Conservation (phyloP, 30 jellyfish, hydroid and myxozoan species). For the Catostylus mosaicus region DNA sequence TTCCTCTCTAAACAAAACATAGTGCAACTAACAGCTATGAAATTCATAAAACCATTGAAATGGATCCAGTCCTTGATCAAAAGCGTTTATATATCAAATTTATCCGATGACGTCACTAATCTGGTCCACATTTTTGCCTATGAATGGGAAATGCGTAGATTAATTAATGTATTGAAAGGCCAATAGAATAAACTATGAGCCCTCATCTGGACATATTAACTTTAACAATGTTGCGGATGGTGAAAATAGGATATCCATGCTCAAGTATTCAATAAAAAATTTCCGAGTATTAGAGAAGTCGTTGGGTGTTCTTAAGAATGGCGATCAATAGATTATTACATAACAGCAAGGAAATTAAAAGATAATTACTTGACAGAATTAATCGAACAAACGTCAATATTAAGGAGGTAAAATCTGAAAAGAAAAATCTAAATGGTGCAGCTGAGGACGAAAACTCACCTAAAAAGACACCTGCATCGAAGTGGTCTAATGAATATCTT, state of each 20-base stretch:
- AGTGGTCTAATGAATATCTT: not conserved
- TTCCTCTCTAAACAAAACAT: too few species aligned
- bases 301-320: not conserved
- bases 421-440: not conserved
- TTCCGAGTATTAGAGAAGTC: not conserved
- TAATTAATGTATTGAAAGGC: not conserved
- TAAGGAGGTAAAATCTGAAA: not conserved
- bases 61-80: too few species aligned
- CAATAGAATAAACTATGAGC: not conserved
- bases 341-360: constrained; percentile 6
- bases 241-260: not conserved
- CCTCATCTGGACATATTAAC: not conserved
- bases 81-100: not conserved
- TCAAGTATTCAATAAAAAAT: not conserved
- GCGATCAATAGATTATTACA: not conserved
- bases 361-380: not conserved
- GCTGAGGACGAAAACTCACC: not conserved
- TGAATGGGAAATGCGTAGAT: not conserved
- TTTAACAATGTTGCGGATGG: constrained; percentile 1
- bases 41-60: not conserved
- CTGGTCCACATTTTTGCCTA: not conserved
- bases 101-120: not conserved
- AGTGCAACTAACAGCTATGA: too few species aligned
- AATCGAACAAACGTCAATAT: not conserved
- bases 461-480: not conserved